Percentiles rank a stretch among this genome's conserved stretches.
Conservation (phyloP, 92 coral and sea anemone species). For the Porites cylindrica region DNA sequence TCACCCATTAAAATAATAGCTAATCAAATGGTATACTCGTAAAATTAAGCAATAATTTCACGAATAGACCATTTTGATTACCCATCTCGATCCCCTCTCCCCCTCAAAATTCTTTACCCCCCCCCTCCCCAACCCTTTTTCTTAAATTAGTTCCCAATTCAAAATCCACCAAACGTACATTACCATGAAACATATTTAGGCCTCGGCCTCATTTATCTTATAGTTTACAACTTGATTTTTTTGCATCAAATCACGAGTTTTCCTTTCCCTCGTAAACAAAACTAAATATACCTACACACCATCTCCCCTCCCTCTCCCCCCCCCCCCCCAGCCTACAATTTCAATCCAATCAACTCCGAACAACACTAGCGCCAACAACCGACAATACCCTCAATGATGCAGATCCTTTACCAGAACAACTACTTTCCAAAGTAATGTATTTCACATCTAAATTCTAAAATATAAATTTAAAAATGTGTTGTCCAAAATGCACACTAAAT, state of each 20-base stretch:
- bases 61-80: no score
- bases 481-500: slow-evolving; percentile 3
- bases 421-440: slow-evolving; percentile 2
- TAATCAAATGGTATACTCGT: no score
- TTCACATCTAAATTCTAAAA: neutral
- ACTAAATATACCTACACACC: slow-evolving; percentile 3
- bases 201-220: no score
- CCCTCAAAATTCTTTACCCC: neutral
- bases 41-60: no score
- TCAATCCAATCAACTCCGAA: neutral
- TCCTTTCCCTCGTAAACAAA: neutral
- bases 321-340: slow-evolving; percentile 1
- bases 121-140: neutral
- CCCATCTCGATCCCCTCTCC: neutral
- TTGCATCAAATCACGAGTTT: slow-evolving; percentile 1
- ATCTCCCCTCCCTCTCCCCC: neutral
- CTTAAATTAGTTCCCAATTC: neutral
- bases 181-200: neutral
- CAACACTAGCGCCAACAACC: neutral
- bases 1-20: no score
- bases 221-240: neutral
- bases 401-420: neutral
- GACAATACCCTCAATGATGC: neutral
- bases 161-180: neutral
- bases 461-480: neutral